phyloP scores from a whole-genome alignment of 2,888 invertebrate species.

The Willowsia nigromaculata region DNA sequence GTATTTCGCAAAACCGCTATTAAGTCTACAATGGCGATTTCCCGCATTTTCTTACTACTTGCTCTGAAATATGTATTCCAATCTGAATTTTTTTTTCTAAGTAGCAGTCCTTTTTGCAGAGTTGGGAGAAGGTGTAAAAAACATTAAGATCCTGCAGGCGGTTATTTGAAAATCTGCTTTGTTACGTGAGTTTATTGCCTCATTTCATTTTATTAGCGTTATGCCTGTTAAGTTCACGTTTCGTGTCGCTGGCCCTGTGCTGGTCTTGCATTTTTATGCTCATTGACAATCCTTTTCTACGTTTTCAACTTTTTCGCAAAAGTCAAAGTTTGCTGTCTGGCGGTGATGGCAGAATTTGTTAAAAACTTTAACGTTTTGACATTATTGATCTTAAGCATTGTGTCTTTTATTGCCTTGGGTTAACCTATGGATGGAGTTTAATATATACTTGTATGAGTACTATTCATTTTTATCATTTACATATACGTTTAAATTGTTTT shows the following conservation, averaged over 20 bases:
- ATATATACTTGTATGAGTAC: no score
- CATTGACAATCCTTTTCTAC: neutral
- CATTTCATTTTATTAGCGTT: conserved; percentile 4
- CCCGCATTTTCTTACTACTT: no score
- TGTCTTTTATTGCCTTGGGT: neutral
- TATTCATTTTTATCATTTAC: no score
- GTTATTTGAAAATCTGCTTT: neutral
- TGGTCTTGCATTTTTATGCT: neutral
- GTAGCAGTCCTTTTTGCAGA: no score
- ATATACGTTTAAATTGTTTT: no score
- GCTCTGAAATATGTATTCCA: no score
- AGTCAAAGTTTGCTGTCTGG: neutral
- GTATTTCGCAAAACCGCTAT: neutral
- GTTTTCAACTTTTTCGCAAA: neutral
- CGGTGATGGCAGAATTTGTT: neutral
- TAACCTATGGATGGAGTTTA: no score
- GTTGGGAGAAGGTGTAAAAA: neutral
- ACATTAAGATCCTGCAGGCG: neutral
- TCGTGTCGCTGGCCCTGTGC: neutral
- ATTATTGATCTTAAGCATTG: neutral
- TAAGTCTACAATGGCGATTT: neutral
- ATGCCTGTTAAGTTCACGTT: neutral
- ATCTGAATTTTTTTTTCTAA: no score
- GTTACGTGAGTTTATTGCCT: neutral
- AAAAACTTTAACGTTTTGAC: neutral